Base-by-base conservation (phyloP, 2,113 vertebrate species). In the Grammomys surdaster region DNA sequence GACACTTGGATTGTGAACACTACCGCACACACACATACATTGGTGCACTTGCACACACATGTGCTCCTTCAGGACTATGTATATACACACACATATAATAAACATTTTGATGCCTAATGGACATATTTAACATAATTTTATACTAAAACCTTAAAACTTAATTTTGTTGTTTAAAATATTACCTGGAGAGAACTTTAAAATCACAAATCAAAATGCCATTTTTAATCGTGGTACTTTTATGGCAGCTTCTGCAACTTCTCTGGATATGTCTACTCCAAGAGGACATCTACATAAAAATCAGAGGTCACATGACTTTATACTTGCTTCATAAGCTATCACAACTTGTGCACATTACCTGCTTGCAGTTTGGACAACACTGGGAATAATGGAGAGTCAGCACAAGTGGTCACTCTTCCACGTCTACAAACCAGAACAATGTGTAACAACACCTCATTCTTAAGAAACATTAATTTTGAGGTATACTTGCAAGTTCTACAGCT, bases 261-360 rank as follows among this genome's bases (percentile, higher is more conserved):
- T 98, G 73, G 99, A 99, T 97, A 99, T 99, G 97, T 99, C 99
- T 86, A 97, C 96, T 95, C 99, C 99, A 95, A 99, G 98, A 5
- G 98, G 98, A 88, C 86, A 0, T 33, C n/a, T 90, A 70, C 24
- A 40, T 89, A 80, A 93, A 43, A 93, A 85, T 26, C 14, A 95
- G 73, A 91, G 90, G 84, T 72, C 5, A 63, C 7, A 76, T 94
- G 89, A 94, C 69, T 90, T 96, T 86, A 88, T 70, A 77, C 40
- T 81, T 96, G 87, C 51, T 96, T 93, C 51, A 75, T 88, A 19
- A 56, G 78, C n/a, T 5, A 22, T 78, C 7, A n/a, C 48, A 36
- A 88, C 78, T 80, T 95, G 36, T 94, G 7, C 4, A 93, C 26
- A 90, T 20, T 33, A 70, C 85, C 40, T 76, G 63, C 72, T 94